These are phyloP conservation scores for Falco concolor DNA, from an alignment of 2,797 vertebrate species.

Conservation along the genomic window DNA sequence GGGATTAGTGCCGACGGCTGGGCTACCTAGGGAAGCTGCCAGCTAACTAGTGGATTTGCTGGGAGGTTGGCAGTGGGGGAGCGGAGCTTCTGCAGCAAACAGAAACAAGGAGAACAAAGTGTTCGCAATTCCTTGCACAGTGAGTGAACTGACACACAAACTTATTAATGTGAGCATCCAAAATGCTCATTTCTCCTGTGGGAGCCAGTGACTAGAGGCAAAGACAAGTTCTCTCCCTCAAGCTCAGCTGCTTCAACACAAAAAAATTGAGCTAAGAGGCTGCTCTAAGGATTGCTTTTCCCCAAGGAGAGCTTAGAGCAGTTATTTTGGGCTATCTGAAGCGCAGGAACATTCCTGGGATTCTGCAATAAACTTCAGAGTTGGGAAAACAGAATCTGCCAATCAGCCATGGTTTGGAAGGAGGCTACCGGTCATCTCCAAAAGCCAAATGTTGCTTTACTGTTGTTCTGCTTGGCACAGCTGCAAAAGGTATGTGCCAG, in stretches of 20 bases:
- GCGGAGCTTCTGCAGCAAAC: neutral
- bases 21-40: neutral
- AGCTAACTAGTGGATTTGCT: neutral
- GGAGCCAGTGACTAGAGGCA: neutral
- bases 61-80: neutral
- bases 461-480: neutral
- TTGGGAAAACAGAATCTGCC: constrained; percentile 64
- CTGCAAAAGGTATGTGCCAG: neutral
- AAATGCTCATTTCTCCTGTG: neutral
- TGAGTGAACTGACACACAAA: neutral
- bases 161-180: neutral
- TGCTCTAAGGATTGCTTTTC: constrained; percentile 38
- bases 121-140: neutral
- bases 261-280: constrained; percentile 25
- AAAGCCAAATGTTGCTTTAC: neutral
- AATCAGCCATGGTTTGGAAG: neutral
- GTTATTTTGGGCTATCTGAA: constrained; percentile 74
- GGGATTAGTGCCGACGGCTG: neutral
- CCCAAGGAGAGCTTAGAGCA: constrained; percentile 66
- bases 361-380: constrained; percentile 66
- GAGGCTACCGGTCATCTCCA: neutral
- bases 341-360: constrained; percentile 72
- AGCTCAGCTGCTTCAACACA: constrained; percentile 39
- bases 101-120: neutral
- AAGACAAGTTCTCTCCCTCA: constrained; percentile 8